phyloP scores from a whole-genome alignment of 2,888 invertebrate genomes.

The Oligia latruncula region DNA sequence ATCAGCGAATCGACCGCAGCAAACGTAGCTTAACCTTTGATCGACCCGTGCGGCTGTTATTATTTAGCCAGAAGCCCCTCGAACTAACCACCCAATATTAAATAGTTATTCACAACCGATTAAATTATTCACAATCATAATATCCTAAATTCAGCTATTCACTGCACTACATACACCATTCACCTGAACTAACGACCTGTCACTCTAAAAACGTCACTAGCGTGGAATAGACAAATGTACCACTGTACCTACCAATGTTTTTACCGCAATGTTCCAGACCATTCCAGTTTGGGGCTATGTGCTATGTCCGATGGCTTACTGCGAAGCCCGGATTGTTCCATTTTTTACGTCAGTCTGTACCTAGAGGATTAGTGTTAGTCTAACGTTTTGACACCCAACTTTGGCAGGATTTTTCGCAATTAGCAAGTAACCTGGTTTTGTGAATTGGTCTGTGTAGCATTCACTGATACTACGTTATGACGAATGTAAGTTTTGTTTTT shows the following conservation, averaged over 20 bases:
- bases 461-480: conserved; percentile 9
- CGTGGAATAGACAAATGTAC: conserved; percentile 13
- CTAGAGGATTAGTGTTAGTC: conserved; percentile 57
- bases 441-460: conserved; percentile 16
- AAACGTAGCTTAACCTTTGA: too few relatives aligned
- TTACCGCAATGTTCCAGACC: conserved; percentile 35
- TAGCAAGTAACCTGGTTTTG: conserved; percentile 37
- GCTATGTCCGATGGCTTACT: conserved; percentile 47
- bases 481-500: too few relatives aligned
- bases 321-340: conserved; percentile 18
- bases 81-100: not conserved
- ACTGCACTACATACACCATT: not conserved
- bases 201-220: conserved; percentile 43
- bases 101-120: conserved; percentile 8
- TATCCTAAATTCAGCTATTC: conserved; percentile 21
- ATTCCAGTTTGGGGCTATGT: conserved; percentile 36
- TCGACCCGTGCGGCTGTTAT: too few relatives aligned
- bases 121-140: conserved; percentile 15
- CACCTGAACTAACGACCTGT: conserved; percentile 45
- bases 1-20: too few relatives aligned
- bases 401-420: conserved; percentile 53
- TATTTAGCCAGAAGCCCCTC: too few relatives aligned
- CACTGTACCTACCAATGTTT: conserved; percentile 20
- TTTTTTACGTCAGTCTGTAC: conserved; percentile 43
- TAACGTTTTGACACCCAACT: conserved; percentile 58